Base-by-base conservation (phyloP, 2,113 vertebrate genomes). In the Aldabrachelys gigantea region DNA sequence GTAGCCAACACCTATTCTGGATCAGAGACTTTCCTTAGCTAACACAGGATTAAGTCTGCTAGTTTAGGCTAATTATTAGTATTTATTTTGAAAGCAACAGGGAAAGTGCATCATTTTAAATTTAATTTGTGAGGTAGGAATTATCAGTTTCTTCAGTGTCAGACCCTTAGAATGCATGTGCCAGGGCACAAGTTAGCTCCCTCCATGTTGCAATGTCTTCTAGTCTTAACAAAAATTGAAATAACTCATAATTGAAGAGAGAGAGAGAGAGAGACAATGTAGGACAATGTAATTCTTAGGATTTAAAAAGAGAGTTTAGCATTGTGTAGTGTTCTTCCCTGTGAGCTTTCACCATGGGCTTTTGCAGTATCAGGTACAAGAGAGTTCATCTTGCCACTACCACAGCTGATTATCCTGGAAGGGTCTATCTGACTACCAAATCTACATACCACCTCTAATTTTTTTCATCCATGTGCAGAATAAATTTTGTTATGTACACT, bases 1-100 rank as follows among this genome's bases (percentile, higher is more conserved):
- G 80, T 93, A 53, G 80, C 90, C 81, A 85, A 62, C 38, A 21
- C 24, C 31, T 94, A 95, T 57, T 91, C 53, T 56, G 69, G 35
- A 91, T 92, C 85, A 93, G 80, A 89, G 53, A 52, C 27, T 82
- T 92, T 89, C n/a, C 87, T 89, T 89, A 82, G 49, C 88, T 91
- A 82, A 41, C 56, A 57, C 22, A 57, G n/a, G 81, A 25, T 25
- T 25, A 56, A 27, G 38, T 35, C 49, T 69, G 7, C 62, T n/a
- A n/a, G 35, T n/a, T 69, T 57, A 49, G 14, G 86, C 91, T 93
- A 17, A 87, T 76, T 59, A 10, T 17, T 41, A 38, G 8, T 79
- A 80, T 35, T 65, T 56, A 49, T 62, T 24, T 80, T 59, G 27
- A 59, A 47, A 35, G 31, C 12, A 87, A 49, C 29, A 38, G 31